phyloP scores from a whole-genome alignment of 2,113 vertebrate species.

The Dascyllus trimaculatus region DNA sequence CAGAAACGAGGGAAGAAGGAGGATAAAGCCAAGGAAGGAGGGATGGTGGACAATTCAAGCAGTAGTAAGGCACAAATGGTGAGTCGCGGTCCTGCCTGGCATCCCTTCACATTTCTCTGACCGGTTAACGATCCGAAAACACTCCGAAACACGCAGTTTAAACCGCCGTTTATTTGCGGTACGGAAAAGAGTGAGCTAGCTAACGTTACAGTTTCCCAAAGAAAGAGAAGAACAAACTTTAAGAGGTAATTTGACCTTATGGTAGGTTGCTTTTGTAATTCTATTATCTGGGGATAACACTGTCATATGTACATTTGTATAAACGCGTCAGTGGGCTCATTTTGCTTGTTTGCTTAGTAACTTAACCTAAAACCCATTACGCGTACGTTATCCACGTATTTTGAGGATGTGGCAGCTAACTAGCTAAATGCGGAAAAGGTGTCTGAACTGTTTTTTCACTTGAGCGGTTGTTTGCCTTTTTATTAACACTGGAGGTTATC shows the following conservation, averaged over 20 bases:
- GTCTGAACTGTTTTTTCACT: neutral
- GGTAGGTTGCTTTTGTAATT: slow-evolving; percentile 20
- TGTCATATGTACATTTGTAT: neutral
- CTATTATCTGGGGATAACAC: neutral
- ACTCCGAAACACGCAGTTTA: neutral
- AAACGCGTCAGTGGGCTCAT: accelerated
- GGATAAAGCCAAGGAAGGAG: slow-evolving; percentile 75
- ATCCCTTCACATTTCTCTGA: neutral
- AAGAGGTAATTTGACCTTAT: slow-evolving; percentile 20
- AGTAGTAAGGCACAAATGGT: slow-evolving; percentile 86
- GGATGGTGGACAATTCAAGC: slow-evolving; percentile 88
- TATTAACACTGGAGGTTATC: neutral
- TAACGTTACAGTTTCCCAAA: neutral
- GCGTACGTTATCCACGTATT: slow-evolving; percentile 14
- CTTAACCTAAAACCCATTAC: neutral
- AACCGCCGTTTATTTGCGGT: neutral
- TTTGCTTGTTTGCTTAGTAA: neutral
- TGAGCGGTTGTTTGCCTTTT: neutral
- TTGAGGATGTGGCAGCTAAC: slow-evolving; percentile 48
- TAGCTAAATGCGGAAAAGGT: slow-evolving; percentile 37
- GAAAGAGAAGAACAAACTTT: neutral
- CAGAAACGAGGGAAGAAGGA: slow-evolving; percentile 77
- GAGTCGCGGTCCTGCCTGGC: slow-evolving; percentile 65
- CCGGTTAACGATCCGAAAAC: neutral
- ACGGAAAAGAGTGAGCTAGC: neutral